A percentile compares a stretch with the other conserved stretches of the same genome.
phyloP scores from a whole-genome alignment of 2,113 vertebrate genomes.

The Tringa solitaria region DNA sequence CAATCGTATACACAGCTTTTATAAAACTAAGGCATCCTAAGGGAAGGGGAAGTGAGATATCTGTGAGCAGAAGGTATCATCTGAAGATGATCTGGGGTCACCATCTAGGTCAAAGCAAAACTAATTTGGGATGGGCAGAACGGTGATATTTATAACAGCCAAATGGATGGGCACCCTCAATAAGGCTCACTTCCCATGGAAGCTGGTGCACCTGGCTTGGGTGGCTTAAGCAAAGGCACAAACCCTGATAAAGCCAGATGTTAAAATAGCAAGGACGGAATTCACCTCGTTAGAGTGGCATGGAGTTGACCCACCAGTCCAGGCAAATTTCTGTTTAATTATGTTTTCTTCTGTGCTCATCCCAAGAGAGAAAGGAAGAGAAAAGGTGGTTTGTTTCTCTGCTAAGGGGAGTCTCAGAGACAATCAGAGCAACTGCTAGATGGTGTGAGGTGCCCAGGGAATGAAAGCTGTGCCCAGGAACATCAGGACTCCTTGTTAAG shows the following conservation, averaged over 20 bases:
- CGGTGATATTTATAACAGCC: neutral
- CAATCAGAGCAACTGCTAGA: neutral
- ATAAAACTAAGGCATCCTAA: neutral
- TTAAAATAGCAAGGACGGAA: neutral
- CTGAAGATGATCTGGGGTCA: neutral
- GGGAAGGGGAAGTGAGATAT: neutral
- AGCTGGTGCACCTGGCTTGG: neutral
- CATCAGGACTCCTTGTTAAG: slow-evolving; percentile 50
- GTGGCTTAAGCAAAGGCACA: neutral
- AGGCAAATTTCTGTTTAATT: neutral
- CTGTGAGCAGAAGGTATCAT: neutral
- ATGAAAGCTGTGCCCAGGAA: slow-evolving; percentile 18
- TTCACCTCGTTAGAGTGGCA: neutral
- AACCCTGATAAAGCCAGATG: neutral
- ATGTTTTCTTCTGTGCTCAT: neutral
- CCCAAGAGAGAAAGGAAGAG: neutral
- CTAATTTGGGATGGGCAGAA: neutral
- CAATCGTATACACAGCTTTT: neutral
- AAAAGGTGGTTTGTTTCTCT: neutral
- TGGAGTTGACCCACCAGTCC: neutral
- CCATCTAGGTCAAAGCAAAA: neutral
- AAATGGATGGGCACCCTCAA: neutral
- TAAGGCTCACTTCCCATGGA: neutral
- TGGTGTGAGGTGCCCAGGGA: neutral
- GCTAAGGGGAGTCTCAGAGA: neutral